Conservation (phyloP, 2,113 vertebrate genomes). For the Chloebia gouldiae region DNA sequence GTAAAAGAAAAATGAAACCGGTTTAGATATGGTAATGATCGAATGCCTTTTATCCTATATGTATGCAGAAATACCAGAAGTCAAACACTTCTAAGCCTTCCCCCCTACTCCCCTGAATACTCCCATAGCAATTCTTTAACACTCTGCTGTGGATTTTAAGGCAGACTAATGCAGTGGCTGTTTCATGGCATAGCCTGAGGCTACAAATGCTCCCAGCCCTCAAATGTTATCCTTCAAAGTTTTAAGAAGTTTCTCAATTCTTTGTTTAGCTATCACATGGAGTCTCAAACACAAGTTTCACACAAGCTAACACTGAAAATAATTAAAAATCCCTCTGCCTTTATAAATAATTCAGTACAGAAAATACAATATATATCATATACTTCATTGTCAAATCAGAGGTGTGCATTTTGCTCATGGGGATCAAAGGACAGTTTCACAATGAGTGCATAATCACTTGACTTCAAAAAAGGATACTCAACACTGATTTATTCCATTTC, state of each 20-base stretch:
- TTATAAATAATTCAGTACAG: constrained; percentile 18
- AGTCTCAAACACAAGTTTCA: not conserved
- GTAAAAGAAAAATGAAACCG: constrained; percentile 40
- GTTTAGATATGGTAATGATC: constrained; percentile 71
- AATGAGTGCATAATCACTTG: not conserved
- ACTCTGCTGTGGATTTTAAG: constrained; percentile 61
- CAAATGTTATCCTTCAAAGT: constrained; percentile 64
- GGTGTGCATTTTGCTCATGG: not conserved
- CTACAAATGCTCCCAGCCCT: constrained; percentile 66
- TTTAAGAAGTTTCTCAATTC: constrained; percentile 29
- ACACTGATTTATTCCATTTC: not conserved
- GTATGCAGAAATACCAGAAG: constrained; percentile 62
- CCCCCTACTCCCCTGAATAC: not conserved
- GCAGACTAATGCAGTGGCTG: constrained; percentile 28
- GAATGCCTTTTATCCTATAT: constrained; percentile 59
- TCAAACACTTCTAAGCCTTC: constrained; percentile 55
- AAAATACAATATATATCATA: not conserved
- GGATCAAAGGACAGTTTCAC: not conserved
- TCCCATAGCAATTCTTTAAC: constrained; percentile 61
- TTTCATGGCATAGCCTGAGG: constrained; percentile 67
- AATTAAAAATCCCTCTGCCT: constrained; percentile 15
- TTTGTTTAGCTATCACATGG: not conserved
- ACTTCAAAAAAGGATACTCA: not conserved
- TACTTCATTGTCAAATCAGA: not conserved
- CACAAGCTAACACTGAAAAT: not conserved